Conservation (phyloP, 2,888 invertebrate species). For the Mythimna ferrago region DNA sequence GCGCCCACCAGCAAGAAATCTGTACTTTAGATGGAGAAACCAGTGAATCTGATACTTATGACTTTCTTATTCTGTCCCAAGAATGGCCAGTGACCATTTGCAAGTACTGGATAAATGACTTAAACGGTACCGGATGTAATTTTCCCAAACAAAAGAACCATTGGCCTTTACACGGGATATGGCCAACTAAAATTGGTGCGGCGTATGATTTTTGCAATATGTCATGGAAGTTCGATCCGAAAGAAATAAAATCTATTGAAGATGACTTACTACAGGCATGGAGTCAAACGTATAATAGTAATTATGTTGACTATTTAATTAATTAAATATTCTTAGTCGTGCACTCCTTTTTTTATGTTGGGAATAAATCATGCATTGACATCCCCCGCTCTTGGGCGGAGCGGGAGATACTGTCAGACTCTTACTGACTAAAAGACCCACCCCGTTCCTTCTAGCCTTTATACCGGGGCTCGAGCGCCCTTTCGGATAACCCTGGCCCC, state of each 20-base stretch:
- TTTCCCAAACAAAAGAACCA: constrained; percentile 12
- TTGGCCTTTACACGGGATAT: constrained; percentile 42
- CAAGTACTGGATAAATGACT: constrained; percentile 17
- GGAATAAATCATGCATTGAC: too few relatives aligned
- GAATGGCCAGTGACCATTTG: constrained; percentile 27
- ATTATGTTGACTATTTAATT: background rate
- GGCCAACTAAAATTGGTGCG: background rate
- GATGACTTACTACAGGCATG: constrained; percentile 22
- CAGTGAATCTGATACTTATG: background rate
- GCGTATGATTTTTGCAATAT: background rate
- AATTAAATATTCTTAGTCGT: too few relatives aligned
- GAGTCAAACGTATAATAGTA: background rate
- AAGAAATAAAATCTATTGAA: constrained; percentile 19
- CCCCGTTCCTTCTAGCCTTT: too few relatives aligned
- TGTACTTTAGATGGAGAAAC: background rate
- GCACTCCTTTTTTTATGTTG: too few relatives aligned
- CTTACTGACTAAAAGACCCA: too few relatives aligned
- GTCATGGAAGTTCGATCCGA: constrained; percentile 19
- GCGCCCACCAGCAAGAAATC: too few relatives aligned
- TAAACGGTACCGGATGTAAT: background rate
- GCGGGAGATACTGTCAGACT: too few relatives aligned
- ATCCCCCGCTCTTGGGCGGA: too few relatives aligned
- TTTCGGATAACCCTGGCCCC: too few relatives aligned
- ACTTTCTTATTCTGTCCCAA: constrained; percentile 28
- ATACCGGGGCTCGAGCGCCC: too few relatives aligned